phyloP scores from a whole-genome alignment of 2,888 invertebrate genomes.

The Dendrolimus houi region DNA sequence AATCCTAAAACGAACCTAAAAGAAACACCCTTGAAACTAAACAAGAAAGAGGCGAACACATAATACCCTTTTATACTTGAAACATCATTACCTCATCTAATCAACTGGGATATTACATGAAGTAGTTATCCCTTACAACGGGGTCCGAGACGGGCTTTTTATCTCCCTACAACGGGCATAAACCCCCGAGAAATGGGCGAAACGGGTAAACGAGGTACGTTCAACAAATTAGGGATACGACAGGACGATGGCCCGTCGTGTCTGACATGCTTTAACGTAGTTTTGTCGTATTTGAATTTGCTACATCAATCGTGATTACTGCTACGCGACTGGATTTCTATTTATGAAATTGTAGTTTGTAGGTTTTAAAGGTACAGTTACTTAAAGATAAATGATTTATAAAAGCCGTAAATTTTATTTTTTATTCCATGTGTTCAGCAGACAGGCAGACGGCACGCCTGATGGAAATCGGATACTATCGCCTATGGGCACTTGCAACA shows the following conservation, averaged over 20 bases:
- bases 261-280: constrained; percentile 10
- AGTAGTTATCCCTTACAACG: constrained; percentile 10
- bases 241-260: constrained; percentile 12
- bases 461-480: too few species aligned
- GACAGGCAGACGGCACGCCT: too few species aligned
- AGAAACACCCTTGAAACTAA: too few species aligned
- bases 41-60: constrained; percentile 7
- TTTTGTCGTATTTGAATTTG: not conserved
- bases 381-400: too few species aligned
- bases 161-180: constrained; percentile 52
- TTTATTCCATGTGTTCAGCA: too few species aligned
- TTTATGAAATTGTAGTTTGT: too few species aligned
- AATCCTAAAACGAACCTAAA: too few species aligned
- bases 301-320: not conserved
- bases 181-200: constrained; percentile 33
- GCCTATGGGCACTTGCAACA: too few species aligned
- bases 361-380: too few species aligned
- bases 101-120: constrained; percentile 43
- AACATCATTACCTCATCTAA: constrained; percentile 57
- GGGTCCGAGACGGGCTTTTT: constrained; percentile 41
- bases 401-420: too few species aligned
- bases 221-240: constrained; percentile 31
- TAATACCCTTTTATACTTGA: constrained; percentile 5
- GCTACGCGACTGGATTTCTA: not conserved
- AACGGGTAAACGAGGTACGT: constrained; percentile 23